A percentile compares a stretch with the other conserved stretches of the same genome.
phyloP scores from a whole-genome alignment of 1,140 invertebrate species.

The Myzus persicae region DNA sequence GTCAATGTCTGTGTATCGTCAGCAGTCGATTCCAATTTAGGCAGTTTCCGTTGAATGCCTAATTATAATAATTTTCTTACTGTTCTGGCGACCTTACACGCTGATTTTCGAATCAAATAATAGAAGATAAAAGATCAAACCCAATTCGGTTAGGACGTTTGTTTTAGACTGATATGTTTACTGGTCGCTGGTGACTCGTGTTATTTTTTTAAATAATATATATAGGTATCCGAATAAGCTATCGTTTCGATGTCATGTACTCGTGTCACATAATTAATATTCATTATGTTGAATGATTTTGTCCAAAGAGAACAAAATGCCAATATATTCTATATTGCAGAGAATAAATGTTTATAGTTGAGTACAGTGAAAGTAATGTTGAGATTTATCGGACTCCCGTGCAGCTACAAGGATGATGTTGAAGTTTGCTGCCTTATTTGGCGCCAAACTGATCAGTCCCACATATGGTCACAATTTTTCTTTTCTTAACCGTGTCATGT shows the following conservation, averaged over 20 bases:
- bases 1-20: constrained; percentile 2
- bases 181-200: neutral
- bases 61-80: constrained; percentile 39
- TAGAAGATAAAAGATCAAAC: neutral
- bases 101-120: constrained; percentile 19
- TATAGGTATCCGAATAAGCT: neutral
- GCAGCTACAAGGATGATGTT: constrained; percentile 47
- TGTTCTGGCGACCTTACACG: constrained; percentile 38
- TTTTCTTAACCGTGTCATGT: constrained; percentile 36
- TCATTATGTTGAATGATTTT: neutral
- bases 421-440: constrained; percentile 55
- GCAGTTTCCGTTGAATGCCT: constrained; percentile 30
- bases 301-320: neutral
- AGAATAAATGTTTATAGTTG: neutral
- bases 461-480: constrained; percentile 53
- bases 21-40: constrained; percentile 26
- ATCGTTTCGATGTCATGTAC: neutral
- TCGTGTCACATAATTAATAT: neutral
- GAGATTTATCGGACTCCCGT: constrained; percentile 44
- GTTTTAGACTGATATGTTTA: neutral
- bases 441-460: constrained; percentile 44
- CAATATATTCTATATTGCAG: neutral
- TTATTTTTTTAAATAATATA: neutral
- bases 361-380: constrained; percentile 32
- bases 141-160: neutral